Evolutionary conservation across 2,113 vertebrate species (phyloP), one percentile per base, ranked within the genome.

Genomic region (Myiozetetes cayanensis): DNA sequence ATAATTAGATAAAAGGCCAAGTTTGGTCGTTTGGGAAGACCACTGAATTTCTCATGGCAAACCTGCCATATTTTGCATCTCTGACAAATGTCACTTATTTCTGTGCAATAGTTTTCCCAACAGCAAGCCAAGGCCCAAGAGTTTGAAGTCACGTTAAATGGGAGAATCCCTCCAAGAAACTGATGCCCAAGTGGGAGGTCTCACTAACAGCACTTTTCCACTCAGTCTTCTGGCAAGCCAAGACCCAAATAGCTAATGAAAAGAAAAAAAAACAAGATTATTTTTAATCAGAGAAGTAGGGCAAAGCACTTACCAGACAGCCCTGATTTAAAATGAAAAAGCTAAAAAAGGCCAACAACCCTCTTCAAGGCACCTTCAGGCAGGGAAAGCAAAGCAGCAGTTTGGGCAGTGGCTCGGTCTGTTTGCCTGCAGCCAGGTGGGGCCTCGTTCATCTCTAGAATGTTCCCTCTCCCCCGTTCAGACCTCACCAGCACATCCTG

Each of bases 241-340:
- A 94, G 95, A 94, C 92, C 76, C 88, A 96, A 96, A 97, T 96
- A 93, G 16, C 30, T 86, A 44, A 82, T 55, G 53, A 87, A 67
- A 90, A 79, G 87, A 68, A 30, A 28, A 49, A 85, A 90, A 61
- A 61, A 62, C 71, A 75, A 78, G 83, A 78, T 95, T 96, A 97
- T 95, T 94, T 95, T 95, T 96, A 95, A 93, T 93, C 90, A 84
- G 72, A 90, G 83, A 97, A 94, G 65, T 95, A 97, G 94, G 94
- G 23, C 94, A 0, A 50, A 70, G 39, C 23, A 83, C 73, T 86
- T 92, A n/a, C 35, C 83, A 93, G 90, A 53, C 90, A 96, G 56
- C 28, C 39, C 53, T 96, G 72, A 87, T 86, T 72, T 84, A 15
- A 86, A 90, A 88, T 58, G 52, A 87, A 65, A 35, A 23, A 89